Evolutionary conservation across 53 echinoderm and acorn worm genomes (phyloP), one percentile per base, ranked within the genome.

Genomic region (Hippasteria phrygiana): DNA sequence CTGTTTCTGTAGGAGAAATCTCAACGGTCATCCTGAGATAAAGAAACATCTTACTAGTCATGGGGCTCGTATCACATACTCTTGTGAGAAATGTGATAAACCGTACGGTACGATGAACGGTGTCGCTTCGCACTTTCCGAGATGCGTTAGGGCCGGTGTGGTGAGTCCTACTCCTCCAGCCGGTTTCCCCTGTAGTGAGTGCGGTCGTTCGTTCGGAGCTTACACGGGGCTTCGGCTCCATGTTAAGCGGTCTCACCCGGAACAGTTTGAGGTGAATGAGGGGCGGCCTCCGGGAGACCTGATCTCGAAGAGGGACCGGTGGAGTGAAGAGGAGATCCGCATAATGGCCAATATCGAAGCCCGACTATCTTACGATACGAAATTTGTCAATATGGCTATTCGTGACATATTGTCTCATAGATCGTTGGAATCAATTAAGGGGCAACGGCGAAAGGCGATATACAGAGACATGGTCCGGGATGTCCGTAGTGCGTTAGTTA

Each of bases 341-440:
- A 76, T 76, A 14, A 2, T 76, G n/a, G 77, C 77, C 1, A 76
- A 76, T n/a, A 28, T 76, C 2, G 77, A 76, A 4, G 77, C 77
- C 14, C 33, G 46, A 18, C 38, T 76, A 9, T 48, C 77, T 1
- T 1, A 4, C 5, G 48, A 32, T 43, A 76, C 77, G 4, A 76
- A 47, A 76, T 53, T 50, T 6, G 26, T 76, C 8, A 76, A 76
- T 29, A 76, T 76, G 1, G 54, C 48, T 11, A 43, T 76, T 1
- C 48, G 17, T 47, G n/a, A 76, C 32, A 12, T n/a, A 1, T 76
- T 76, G 32, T n/a, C 1, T 2, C 4, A 47, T 76, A 8, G 77
- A 5, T 46, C 77, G 9, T 2, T 76, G 31, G 77, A 76, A 17
- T 76, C 77, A 1, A 76, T 47, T 24, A 76, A 76, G 18, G 54